Evolutionary conservation across 2,888 invertebrate genomes (phyloP), one percentile per base, ranked within the genome.

Genomic region (Malthinus seriepunctatus): DNA sequence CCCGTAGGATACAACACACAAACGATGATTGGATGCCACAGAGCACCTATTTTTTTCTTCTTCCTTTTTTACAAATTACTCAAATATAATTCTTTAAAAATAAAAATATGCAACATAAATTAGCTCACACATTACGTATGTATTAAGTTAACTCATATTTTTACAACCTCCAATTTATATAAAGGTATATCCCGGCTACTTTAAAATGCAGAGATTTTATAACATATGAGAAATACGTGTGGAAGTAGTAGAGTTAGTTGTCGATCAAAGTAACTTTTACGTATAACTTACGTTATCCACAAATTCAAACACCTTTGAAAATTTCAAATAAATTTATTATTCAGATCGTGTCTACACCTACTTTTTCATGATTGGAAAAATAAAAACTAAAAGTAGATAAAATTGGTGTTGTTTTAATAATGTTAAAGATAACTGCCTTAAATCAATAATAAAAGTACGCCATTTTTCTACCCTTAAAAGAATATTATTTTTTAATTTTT

Each of bases 11-110:
- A 53, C 50, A 39, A 44, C 56, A 56, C 49, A 57, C 53, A 47
- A 52, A 53, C 44, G 52, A 58, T 58, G 58, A 58, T 58, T 58
- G 58, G 58, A 58, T 58, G 53, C 58, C 58, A 32, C 49, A 50
- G 38, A 53, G 34, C 52, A 58, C 58, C 48, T 50, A 53, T 53
- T 57, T 50, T 51, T 46, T 14, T 6, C 8, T 9, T n/a, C 14
- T 4, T 12, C 9, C 14, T 14, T 9, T 42, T 42, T 15, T 42
- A 11, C 23, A 15, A 37, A 42, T 42, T 15, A 42, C 23, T 42
- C 14, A 42, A 14, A 42, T 11, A 39, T 14, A 42, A 15, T n/a
- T 12, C 9, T 9, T n/a, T 9, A 6, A 39, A 42, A 9, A 14
- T 42, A 23, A 5, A 23, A 23, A 3, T 23, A 23, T 23, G 23